These are phyloP conservation scores for Tetranychus cinnabarinus DNA, from an alignment of 1,140 invertebrate species.

Conservation along the genomic window DNA sequence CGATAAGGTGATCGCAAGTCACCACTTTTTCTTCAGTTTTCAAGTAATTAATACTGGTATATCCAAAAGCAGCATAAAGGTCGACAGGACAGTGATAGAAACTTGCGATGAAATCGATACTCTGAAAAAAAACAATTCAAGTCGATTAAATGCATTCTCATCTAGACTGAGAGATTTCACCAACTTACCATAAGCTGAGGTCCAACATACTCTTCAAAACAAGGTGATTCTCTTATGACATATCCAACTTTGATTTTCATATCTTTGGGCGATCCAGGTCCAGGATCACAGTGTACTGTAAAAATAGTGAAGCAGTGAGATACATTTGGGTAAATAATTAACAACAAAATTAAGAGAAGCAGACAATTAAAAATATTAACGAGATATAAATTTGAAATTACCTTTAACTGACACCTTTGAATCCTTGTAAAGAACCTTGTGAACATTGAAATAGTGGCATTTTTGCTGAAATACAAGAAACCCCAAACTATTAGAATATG, in stretches of 20 bases:
- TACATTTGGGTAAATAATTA: not conserved
- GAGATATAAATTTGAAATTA: slow-evolving; percentile 7
- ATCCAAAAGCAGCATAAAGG: slow-evolving; percentile 7
- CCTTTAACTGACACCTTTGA: slow-evolving; percentile 16
- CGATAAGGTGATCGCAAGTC: slow-evolving; percentile 4
- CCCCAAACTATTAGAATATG: too few relatives aligned
- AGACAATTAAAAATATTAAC: not conserved
- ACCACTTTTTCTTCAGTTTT: slow-evolving; percentile 8
- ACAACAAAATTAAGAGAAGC: not conserved
- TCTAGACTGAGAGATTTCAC: not conserved
- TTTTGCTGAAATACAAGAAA: slow-evolving; percentile 7
- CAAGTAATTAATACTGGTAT: slow-evolving; percentile 5
- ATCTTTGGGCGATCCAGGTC: not conserved
- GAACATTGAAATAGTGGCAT: slow-evolving; percentile 12
- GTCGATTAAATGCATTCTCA: not conserved
- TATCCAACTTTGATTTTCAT: slow-evolving; percentile 16
- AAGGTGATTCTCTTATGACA: slow-evolving; percentile 18
- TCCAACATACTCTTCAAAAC: slow-evolving; percentile 20
- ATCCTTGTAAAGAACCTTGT: slow-evolving; percentile 17
- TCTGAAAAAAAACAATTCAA: not conserved
- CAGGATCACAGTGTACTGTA: slow-evolving; percentile 1
- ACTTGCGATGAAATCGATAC: slow-evolving; percentile 4
- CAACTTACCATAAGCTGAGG: slow-evolving; percentile 15
- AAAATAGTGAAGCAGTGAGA: slow-evolving; percentile 1
- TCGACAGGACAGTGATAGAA: slow-evolving; percentile 7